Percentiles rank a stretch among this genome's conserved stretches.
Evolutionary conservation across 2,113 vertebrate species (phyloP).

Genomic region (Chamaetylas fuelleborni): DNA sequence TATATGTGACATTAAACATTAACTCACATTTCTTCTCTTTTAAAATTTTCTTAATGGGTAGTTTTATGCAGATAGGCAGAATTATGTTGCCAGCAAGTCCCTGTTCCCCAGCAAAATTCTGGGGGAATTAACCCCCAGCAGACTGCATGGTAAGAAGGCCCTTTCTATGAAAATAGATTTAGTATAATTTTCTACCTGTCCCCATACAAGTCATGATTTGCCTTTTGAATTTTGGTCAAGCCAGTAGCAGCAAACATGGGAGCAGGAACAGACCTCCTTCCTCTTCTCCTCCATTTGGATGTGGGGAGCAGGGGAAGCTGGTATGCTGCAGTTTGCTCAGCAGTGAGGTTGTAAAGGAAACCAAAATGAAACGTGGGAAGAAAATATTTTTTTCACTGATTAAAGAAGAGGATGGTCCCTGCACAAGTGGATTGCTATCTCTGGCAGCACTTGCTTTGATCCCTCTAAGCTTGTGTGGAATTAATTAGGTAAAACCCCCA

Average conservation of each 20-base stretch:
- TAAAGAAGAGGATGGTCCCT: neutral
- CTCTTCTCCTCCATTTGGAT: neutral
- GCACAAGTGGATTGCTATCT: neutral
- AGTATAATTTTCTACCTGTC: neutral
- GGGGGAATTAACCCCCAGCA: neutral
- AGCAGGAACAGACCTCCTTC: neutral
- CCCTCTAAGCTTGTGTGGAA: neutral
- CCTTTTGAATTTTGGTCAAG: neutral
- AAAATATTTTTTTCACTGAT: neutral
- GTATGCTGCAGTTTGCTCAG: neutral
- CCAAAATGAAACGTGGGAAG: neutral
- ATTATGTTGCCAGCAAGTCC: neutral
- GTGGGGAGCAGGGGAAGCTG: neutral
- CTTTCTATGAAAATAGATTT: neutral
- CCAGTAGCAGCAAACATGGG: neutral
- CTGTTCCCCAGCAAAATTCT: neutral
- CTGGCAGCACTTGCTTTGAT: neutral
- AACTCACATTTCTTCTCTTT: neutral
- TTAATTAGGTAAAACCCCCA: conserved; percentile 23
- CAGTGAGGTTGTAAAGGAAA: neutral
- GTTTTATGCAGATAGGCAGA: neutral
- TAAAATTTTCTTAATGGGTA: neutral
- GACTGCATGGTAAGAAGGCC: neutral
- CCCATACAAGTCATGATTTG: neutral
- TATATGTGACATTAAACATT: neutral